These are phyloP conservation scores for Hololepta plana DNA, from an alignment of 2,888 invertebrate genomes.

Conservation along the genomic window DNA sequence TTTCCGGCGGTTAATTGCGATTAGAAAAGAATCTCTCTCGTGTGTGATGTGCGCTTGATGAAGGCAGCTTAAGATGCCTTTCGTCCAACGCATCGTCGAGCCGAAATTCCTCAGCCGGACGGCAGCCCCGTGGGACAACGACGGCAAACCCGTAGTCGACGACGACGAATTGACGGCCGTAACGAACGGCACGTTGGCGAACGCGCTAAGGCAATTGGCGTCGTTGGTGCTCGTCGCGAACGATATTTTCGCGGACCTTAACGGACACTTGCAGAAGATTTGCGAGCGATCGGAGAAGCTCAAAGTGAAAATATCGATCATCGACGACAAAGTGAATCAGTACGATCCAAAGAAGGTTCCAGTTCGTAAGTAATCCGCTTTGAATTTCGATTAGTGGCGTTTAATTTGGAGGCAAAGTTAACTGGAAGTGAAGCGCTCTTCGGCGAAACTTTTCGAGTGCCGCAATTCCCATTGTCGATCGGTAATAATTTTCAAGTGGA, in stretches of 20 bases:
- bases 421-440: too few relatives aligned
- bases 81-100: constrained; percentile 67
- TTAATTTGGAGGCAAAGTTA: constrained; percentile 2
- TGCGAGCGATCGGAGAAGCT: constrained; percentile 54
- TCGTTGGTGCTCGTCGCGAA: constrained; percentile 67
- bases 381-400: constrained; percentile 4
- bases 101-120: constrained; percentile 62
- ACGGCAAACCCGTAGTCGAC: constrained; percentile 38
- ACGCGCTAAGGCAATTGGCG: constrained; percentile 69
- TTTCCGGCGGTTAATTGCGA: too few relatives aligned
- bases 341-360: constrained; percentile 80
- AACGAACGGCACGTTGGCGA: constrained; percentile 71
- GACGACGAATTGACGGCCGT: constrained; percentile 73
- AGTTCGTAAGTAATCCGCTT: constrained; percentile 66
- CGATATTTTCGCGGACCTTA: constrained; percentile 71
- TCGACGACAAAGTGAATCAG: constrained; percentile 51
- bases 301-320: constrained; percentile 46
- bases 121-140: constrained; percentile 38
- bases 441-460: too few relatives aligned
- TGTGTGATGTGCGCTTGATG: too few relatives aligned
- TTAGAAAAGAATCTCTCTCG: too few relatives aligned
- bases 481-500: too few relatives aligned
- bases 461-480: too few relatives aligned
- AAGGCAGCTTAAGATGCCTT: constrained; percentile 75
- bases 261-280: constrained; percentile 53